Evolutionary conservation across 2,888 invertebrate species (phyloP).

Genomic region (Vannuccia rotundouncinata): DNA sequence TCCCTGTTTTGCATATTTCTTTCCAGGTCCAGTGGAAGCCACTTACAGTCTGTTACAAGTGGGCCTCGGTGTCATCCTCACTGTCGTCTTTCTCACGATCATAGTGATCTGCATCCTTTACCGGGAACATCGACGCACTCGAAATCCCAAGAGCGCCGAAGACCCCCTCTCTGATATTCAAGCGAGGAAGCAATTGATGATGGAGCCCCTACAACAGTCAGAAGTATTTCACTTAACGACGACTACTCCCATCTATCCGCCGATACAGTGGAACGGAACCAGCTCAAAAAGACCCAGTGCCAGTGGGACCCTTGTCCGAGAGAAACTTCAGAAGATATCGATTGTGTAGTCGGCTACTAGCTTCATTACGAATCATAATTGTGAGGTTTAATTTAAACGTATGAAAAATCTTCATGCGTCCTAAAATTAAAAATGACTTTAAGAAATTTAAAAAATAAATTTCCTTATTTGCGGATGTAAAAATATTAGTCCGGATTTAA

Average conservation of each 20-base stretch:
- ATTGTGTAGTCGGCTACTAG: background rate
- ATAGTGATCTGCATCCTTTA: constrained; percentile 35
- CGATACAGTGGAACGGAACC: background rate
- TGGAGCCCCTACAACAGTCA: background rate
- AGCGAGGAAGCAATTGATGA: background rate
- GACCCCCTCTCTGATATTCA: background rate
- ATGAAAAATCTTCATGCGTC: too few species aligned
- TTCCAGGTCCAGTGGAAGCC: constrained; percentile 32
- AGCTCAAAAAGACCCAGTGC: background rate
- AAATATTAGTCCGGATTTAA: too few species aligned
- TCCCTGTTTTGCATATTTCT: too few species aligned
- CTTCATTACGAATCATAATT: too few species aligned
- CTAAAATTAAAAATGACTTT: too few species aligned
- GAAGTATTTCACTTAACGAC: background rate
- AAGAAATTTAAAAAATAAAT: too few species aligned
- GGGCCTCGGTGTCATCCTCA: constrained; percentile 33
- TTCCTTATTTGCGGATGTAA: too few species aligned
- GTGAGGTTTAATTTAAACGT: too few species aligned
- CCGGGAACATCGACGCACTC: constrained; percentile 24
- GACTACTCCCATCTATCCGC: background rate
- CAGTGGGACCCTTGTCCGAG: background rate
- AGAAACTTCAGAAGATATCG: constrained; percentile 17
- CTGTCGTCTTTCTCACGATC: constrained; percentile 28
- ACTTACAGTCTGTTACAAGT: constrained; percentile 36
- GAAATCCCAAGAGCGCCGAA: background rate